Evolutionary conservation across 2,888 invertebrate species (phyloP).

Genomic region (Sepiola atlantica): DNA sequence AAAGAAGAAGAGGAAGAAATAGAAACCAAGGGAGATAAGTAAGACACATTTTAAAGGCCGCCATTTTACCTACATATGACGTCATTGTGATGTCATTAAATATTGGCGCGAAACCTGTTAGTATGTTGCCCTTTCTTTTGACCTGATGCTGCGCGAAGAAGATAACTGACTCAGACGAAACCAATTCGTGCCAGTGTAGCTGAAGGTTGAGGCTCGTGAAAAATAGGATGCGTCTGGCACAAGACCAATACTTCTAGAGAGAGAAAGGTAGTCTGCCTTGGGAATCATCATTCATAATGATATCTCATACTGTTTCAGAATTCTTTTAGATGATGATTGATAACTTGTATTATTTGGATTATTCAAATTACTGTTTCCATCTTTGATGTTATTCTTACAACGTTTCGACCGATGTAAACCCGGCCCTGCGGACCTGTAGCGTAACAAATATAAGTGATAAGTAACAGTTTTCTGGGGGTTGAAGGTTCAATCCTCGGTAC

Average conservation of each 20-base stretch:
- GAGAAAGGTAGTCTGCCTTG: background rate
- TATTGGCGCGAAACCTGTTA: background rate
- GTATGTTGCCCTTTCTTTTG: background rate
- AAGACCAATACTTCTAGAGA: background rate
- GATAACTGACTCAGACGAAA: background rate
- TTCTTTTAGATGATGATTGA: too few relatives aligned
- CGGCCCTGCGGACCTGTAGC: too few relatives aligned
- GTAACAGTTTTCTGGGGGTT: too few relatives aligned
- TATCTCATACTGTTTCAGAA: too few relatives aligned
- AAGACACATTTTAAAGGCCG: background rate
- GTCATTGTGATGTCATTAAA: background rate
- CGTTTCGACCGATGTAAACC: too few relatives aligned
- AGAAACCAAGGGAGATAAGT: background rate
- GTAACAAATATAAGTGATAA: too few relatives aligned
- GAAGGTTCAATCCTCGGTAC: too few relatives aligned
- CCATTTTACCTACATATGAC: background rate
- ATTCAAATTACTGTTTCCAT: too few relatives aligned
- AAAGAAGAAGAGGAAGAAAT: background rate
- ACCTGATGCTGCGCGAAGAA: background rate
- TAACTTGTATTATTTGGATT: too few relatives aligned
- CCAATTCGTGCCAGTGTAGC: background rate
- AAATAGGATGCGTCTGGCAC: background rate
- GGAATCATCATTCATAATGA: background rate
- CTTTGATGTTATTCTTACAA: too few relatives aligned
- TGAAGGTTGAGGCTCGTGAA: background rate